These are phyloP conservation scores for Atopsyche davidsoni DNA, from an alignment of 1,140 invertebrate species.

Conservation along the genomic window DNA sequence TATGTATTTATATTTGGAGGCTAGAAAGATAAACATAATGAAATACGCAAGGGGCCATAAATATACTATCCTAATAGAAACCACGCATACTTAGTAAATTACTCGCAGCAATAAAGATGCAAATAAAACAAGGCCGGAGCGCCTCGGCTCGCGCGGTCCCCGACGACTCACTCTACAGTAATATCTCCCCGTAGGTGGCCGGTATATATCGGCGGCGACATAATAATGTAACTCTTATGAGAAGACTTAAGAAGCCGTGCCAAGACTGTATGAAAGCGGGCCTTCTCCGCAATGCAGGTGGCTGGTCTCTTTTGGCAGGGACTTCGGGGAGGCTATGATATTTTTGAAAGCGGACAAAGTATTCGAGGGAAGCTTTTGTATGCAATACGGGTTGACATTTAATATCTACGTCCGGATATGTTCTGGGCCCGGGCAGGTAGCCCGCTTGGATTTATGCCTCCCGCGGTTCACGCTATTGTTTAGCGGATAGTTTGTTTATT, in stretches of 20 bases:
- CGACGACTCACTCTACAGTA: too few relatives aligned
- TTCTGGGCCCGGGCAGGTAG: constrained; percentile 7
- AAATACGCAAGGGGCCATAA: too few relatives aligned
- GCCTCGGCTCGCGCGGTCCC: too few relatives aligned
- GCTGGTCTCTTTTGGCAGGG: constrained; percentile 29
- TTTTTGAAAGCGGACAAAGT: constrained; percentile 27
- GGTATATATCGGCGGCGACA: constrained; percentile 30
- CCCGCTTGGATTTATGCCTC: neutral
- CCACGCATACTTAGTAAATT: too few relatives aligned
- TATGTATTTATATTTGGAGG: too few relatives aligned
- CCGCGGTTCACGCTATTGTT: neutral
- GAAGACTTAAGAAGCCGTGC: constrained; percentile 31
- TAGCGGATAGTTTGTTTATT: constrained; percentile 1
- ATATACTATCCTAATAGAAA: too few relatives aligned
- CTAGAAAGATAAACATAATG: too few relatives aligned
- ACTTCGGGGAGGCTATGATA: constrained; percentile 25
- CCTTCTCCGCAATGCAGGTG: constrained; percentile 31
- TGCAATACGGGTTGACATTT: constrained; percentile 29
- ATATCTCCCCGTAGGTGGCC: constrained; percentile 13
- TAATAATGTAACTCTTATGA: constrained; percentile 33
- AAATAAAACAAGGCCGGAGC: too few relatives aligned
- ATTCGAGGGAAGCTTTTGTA: constrained; percentile 23
- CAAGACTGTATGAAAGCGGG: constrained; percentile 30
- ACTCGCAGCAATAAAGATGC: too few relatives aligned
- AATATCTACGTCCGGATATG: constrained; percentile 26